Base-by-base conservation (phyloP, 2,888 invertebrate genomes). In the Cylindroiulus punctatus region DNA sequence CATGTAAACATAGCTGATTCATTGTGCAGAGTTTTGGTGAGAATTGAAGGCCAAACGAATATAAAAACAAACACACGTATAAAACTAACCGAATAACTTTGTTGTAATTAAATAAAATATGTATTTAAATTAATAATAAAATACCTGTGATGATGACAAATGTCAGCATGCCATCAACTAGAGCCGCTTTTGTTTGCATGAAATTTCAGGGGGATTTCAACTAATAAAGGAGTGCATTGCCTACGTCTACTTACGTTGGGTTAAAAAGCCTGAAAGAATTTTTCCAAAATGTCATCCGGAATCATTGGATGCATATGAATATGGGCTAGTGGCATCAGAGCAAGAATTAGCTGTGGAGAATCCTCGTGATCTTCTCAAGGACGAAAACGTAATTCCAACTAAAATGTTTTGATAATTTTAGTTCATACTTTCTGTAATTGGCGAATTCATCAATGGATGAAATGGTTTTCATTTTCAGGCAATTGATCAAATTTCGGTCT, bases 401-500 rank as follows among this genome's bases (percentile, higher is more conserved):
- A 32, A 17, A 14, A 76, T 32, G 4, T 4, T 30, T 76, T 32
- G 14, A 0, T 14, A 17, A 30, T 1, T 32, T 65, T 30, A 76
- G 14, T 76, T 30, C 30, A 0, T 17, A n/a, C n/a, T 30, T 26
- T 26, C 7, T n/a, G 7, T 44, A 44, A 12, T 44, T 1, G 4
- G 44, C 1, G 44, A 44, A 8, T 12, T 44, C 44, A 14, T n/a
- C 7, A n/a, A 8, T n/a, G 4, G 42, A 17, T 19, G 3, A 52
- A 52, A 26, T 0, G 1, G 30, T 76, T 76, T 76, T 76, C 2
- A 30, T 17, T 40, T 84, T 4, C 22, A 85, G 85, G 40, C 85
- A 19, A 32, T 57, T n/a, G 85, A 85, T 14, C 76, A 57, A n/a
- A 40, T 85, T 76, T 76, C 22, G 19, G 42, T 85, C 1, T 76